Conservation (phyloP, 35 echinoderm and acorn worm genomes). For the Holothuria glaberrima region DNA sequence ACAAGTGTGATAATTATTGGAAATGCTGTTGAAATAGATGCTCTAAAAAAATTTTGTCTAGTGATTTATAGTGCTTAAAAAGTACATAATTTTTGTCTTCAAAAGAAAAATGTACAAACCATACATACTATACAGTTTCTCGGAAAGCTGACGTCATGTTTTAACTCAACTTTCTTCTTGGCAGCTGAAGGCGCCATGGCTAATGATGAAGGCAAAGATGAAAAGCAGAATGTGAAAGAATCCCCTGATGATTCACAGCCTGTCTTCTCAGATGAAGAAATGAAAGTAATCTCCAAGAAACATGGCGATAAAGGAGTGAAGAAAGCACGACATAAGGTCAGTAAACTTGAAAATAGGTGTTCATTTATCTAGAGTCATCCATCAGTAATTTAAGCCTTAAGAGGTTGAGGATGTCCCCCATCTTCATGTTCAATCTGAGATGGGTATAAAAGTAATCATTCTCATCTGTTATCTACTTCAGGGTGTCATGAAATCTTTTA, state of each 20-base stretch:
- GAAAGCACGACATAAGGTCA: constrained; percentile 81
- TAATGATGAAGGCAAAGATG: constrained; percentile 55
- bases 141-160: too few species aligned
- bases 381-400: too few species aligned
- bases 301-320: constrained; percentile 68
- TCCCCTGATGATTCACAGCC: constrained; percentile 53
- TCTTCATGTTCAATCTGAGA: too few species aligned
- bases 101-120: not conserved
- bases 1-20: too few species aligned
- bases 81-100: not conserved
- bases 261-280: constrained; percentile 21
- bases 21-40: too few species aligned
- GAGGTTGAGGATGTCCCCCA: too few species aligned
- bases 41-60: not conserved
- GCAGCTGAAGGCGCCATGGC: constrained; percentile 37
- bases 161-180: too few species aligned
- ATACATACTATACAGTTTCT: not conserved
- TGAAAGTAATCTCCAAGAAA: constrained; percentile 74
- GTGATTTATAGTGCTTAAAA: not conserved
- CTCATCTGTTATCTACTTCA: too few species aligned
- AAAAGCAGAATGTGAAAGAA: constrained; percentile 52
- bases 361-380: too few species aligned
- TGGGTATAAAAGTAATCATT: too few species aligned
- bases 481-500: too few species aligned
- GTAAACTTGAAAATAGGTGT: not conserved